phyloP scores from a whole-genome alignment of 1,140 invertebrate species.

The Diploscapter pachys region DNA sequence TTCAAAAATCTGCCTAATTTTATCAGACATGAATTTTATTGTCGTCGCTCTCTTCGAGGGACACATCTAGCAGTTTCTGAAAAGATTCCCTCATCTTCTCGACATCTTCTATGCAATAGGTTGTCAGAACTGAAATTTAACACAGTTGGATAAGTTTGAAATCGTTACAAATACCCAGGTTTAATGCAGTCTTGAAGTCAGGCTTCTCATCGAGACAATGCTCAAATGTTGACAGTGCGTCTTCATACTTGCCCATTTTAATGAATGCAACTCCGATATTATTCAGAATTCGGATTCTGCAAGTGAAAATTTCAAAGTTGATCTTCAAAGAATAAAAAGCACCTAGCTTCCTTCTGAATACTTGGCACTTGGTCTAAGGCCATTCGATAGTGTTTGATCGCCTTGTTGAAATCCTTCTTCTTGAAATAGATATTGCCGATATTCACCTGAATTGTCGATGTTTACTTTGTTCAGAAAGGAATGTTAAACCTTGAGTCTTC shows the following conservation, averaged over 20 bases:
- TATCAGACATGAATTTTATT: constrained; percentile 62
- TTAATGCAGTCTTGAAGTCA: constrained; percentile 80
- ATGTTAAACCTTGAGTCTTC: constrained; percentile 74
- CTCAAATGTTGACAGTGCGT: constrained; percentile 92
- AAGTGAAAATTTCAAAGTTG: constrained; percentile 15
- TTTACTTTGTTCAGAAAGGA: too few species aligned
- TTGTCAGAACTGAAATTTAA: constrained; percentile 71
- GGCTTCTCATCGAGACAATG: constrained; percentile 93
- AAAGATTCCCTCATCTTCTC: constrained; percentile 92
- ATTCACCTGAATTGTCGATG: constrained; percentile 63
- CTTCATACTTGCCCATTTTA: constrained; percentile 88
- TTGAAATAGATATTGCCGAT: constrained; percentile 97
- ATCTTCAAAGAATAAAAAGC: constrained; percentile 19
- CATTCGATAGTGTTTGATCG: constrained; percentile 96
- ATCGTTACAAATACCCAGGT: constrained; percentile 64
- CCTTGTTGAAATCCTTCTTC: constrained; percentile 87
- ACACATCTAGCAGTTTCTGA: constrained; percentile 81
- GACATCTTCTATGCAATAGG: constrained; percentile 84
- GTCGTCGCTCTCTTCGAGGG: constrained; percentile 77
- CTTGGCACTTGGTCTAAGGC: constrained; percentile 89
- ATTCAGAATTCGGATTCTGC: constrained; percentile 91
- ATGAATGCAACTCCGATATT: constrained; percentile 95
- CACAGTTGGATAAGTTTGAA: neutral
- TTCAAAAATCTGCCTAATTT: constrained; percentile 68
- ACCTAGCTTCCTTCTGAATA: constrained; percentile 83